Base-by-base conservation (phyloP, 2,888 invertebrate species). In the Rapana venosa region DNA sequence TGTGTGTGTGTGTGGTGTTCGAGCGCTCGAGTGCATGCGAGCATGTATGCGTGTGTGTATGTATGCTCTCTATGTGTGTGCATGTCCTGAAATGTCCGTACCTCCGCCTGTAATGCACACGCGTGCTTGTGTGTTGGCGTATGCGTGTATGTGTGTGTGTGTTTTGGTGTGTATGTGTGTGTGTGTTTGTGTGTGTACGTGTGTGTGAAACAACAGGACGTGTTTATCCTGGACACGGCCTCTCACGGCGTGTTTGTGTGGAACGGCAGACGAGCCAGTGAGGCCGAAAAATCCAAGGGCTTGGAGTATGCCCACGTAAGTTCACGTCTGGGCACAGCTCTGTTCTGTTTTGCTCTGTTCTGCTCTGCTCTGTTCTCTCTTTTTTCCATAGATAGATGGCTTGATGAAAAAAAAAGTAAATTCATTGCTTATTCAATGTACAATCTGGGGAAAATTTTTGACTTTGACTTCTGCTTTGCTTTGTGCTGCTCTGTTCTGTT, bases 291-390 rank as follows among this genome's bases (percentile, higher is more conserved):
- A 89, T 94, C 93, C 90, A 95, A 95, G 88, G 96, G 95, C n/a
- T 91, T 96, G 93, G 92, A 93, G 36, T 96, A 96, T 90, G 96
- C 95, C n/a, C 96, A 96, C 92, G 96, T 96, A 92, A 94, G 95
- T 94, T 58, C 20, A 4, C 47, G 47, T 47, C 47, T 47, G 47
- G 2, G 47, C 13, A 1, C 17, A 8, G 22, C 13, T 61, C 17
- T 61, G 22, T 61, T 61, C 17, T 22, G 22, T 61, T 61, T 1
- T 61, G 22, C 13, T 22, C 17, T 61, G 61, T 61, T 22, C 17
- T 22, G 22, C 13, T 22, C 17, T 61, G 22, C 13, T 15, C 17
- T 61, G 22, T 61, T 22, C 11, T 58, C 11, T 58, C 11, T 13
- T 13, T 15, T 15, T 8, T 15, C 58, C 58, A n/a, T n/a, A n/a